Base-by-base conservation (phyloP, 2,888 invertebrate genomes). In the Dastarcus helophoroides region DNA sequence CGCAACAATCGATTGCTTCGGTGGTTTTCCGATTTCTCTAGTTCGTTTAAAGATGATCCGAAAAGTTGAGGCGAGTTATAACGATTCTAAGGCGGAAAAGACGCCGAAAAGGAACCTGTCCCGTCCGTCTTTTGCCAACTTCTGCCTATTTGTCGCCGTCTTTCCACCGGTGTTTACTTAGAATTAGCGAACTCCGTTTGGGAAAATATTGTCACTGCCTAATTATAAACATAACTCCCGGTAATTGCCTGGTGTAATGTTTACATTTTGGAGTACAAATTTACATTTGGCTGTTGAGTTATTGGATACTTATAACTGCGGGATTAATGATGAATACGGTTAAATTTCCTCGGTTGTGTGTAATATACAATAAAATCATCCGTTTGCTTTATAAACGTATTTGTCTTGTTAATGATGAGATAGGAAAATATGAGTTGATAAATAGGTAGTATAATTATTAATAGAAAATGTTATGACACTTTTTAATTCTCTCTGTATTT, bases 161-260 rank as follows among this genome's bases (percentile, higher is more conserved):
- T 12, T 10, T 26, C 26, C 26, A 8, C 5, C 42, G 36, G 36
- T 58, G 50, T 59, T 59, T 57, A 49, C 54, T 51, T 57, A 56
- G 55, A 58, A 59, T 59, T 59, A 59, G 56, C 53, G 53, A 54
- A 53, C 51, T 55, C 47, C 52, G 53, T 53, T 53, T 50, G 50
- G 53, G 54, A 56, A 57, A 59, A 58, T 58, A 59, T 58, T 57
- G 57, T 55, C 56, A 49, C 53, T 56, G 54, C 51, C 56, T 58
- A 57, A 59, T 57, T 50, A 53, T 52, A 56, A 58, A 57, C 57
- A 57, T 53, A 48, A 51, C 55, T 51, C 53, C 51, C 51, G 50
- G 54, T 50, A 58, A 58, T 58, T 58, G 56, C 54, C 46, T 46
- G 47, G 53, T 53, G 54, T 58, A 54, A 56, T 56, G 58, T 56